phyloP scores from a whole-genome alignment of 2,113 vertebrate species.

The Periophthalmodon schlosseri region DNA sequence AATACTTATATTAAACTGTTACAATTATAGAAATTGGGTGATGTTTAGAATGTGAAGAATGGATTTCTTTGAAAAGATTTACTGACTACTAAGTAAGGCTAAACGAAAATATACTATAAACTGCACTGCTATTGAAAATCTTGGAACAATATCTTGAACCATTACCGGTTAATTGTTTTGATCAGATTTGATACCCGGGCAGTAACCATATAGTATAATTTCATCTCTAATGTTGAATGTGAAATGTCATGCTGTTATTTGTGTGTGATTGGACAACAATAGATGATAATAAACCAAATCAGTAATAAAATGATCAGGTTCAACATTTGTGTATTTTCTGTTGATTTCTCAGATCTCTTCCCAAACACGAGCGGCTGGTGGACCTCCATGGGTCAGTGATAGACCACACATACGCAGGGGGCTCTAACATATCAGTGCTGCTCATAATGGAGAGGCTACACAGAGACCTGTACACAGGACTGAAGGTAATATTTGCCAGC shows the following conservation, averaged over 20 bases:
- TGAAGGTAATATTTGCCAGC: conserved; percentile 82
- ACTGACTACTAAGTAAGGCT: too few relatives aligned
- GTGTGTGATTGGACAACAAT: too few relatives aligned
- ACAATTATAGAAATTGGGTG: too few relatives aligned
- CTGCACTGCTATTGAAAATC: too few relatives aligned
- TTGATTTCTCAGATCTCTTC: conserved; percentile 81
- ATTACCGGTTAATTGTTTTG: too few relatives aligned
- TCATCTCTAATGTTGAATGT: too few relatives aligned
- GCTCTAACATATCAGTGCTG: conserved; percentile 93
- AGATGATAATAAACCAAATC: not conserved
- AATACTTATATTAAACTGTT: too few relatives aligned
- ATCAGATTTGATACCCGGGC: not conserved
- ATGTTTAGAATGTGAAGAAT: too few relatives aligned
- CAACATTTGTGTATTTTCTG: not conserved
- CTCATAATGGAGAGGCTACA: conserved; percentile 97
- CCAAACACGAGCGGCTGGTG: conserved; percentile 90
- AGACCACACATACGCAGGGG: conserved; percentile 89
- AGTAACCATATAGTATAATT: not conserved
- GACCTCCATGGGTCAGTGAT: conserved; percentile 97
- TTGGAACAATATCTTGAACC: too few relatives aligned
- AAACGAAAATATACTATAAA: too few relatives aligned
- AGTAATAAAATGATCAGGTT: not conserved
- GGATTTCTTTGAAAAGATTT: too few relatives aligned
- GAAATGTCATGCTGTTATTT: too few relatives aligned
- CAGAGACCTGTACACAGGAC: conserved; percentile 92